Evolutionary conservation across 2,797 vertebrate genomes (phyloP), one percentile per base, ranked within the genome.

Genomic region (Muscicapa comitata): DNA sequence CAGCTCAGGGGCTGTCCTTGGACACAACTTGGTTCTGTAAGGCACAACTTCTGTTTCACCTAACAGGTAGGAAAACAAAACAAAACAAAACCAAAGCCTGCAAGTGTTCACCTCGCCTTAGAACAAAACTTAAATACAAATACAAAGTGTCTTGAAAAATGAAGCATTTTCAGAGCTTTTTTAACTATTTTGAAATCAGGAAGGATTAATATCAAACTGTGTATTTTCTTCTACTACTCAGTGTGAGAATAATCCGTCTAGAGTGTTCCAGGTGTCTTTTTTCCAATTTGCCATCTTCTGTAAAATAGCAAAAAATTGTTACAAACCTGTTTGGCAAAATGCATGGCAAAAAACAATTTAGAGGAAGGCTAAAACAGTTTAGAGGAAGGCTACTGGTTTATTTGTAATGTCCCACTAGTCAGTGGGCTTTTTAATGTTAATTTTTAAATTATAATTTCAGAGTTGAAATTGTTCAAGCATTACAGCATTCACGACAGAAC

Each of bases 321-420:
- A 76, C 14, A 74, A 33, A 67, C 4, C 2, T 24, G 13, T 53
- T 77, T 58, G 40, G 14, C 40, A 77, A 87, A 67, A 47, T 7
- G 10, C 0, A 0, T 0, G 2, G 21, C 15, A 53, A 86, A 83
- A 77, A 40, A 12, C 1, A 48, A 42, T 13, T 65, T 14, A 61
- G 25, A 83, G 37, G 63, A 76, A 82, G 33, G 55, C n/a, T 79
- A 23, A 38, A 38, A 38, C 38, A 38, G 38, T 38, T 38, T 38
- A 38, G 38, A 38, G 37, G 67, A 76, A 82, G 33, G 55, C n/a
- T 79, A 23, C 67, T 29, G 33, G 4, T 67, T 67, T 42, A 50
- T 66, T 66, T 74, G 15, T 48, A 37, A 51, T 33, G 18, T 70
- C 75, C 24, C 16, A 50, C 13, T 43, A 40, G 10, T 53, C 28